Conservation (phyloP, 2,113 vertebrate species). For the Promerops cafer region DNA sequence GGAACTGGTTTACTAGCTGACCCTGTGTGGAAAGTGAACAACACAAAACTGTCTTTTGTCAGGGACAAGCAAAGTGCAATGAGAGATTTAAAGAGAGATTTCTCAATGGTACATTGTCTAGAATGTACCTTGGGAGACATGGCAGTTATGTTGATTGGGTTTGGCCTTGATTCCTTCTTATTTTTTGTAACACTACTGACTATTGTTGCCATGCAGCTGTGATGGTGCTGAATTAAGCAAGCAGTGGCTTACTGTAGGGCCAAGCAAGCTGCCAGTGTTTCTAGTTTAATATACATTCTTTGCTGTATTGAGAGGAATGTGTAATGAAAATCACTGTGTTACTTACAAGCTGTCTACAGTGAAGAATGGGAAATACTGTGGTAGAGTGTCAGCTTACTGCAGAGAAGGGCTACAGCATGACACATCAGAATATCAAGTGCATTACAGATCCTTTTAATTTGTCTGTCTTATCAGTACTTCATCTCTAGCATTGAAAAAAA, state of each 20-base stretch:
- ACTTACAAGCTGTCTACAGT: conserved; percentile 55
- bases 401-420: conserved; percentile 20
- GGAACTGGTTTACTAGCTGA: background rate
- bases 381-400: conserved; percentile 23
- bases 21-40: background rate
- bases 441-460: conserved; percentile 64
- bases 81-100: background rate
- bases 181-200: background rate
- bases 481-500: conserved; percentile 41
- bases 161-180: background rate
- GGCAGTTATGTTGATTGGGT: background rate
- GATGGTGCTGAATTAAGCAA: background rate
- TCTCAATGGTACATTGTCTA: background rate
- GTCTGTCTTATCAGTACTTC: conserved; percentile 53
- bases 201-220: background rate
- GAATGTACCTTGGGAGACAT: background rate
- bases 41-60: background rate
- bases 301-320: conserved; percentile 31
- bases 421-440: conserved; percentile 13
- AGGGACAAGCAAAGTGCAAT: background rate
- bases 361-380: conserved; percentile 63
- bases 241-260: background rate
- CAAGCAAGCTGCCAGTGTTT: conserved; percentile 3
- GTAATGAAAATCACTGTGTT: conserved; percentile 65
- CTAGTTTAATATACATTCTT: conserved; percentile 42